Evolutionary conservation across 2,888 invertebrate species (phyloP).

Genomic region (Meghimatium bilineatum): DNA sequence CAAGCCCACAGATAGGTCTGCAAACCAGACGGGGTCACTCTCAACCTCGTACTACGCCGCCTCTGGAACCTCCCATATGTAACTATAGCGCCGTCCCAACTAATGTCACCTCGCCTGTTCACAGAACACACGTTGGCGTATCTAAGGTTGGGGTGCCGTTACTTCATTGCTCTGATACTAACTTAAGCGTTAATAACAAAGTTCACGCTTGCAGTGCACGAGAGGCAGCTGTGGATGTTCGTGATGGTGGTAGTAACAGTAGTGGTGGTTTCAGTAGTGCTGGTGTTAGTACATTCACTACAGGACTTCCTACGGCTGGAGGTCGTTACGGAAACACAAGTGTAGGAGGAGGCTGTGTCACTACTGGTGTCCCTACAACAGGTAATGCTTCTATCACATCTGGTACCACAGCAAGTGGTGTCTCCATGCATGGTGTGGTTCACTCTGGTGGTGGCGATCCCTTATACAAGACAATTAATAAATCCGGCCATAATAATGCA

Average conservation of each 20-base stretch:
- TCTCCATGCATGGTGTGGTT: neutral
- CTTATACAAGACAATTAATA: constrained; percentile 56
- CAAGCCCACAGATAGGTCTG: constrained; percentile 38
- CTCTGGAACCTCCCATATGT: constrained; percentile 50
- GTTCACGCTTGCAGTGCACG: neutral
- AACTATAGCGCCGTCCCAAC: constrained; percentile 69
- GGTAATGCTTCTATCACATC: constrained; percentile 6
- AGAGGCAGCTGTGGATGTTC: neutral
- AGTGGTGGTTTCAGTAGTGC: neutral
- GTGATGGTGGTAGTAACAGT: neutral
- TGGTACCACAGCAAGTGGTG: neutral
- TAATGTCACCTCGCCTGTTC: constrained; percentile 68
- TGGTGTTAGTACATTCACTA: constrained; percentile 13
- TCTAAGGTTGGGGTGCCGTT: constrained; percentile 29
- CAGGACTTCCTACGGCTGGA: neutral
- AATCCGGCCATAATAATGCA: constrained; percentile 60
- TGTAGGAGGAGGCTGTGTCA: neutral
- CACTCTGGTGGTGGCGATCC: constrained; percentile 46
- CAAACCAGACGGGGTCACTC: constrained; percentile 32
- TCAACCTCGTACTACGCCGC: constrained; percentile 37
- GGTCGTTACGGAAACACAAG: neutral
- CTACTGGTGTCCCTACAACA: neutral
- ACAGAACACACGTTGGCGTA: constrained; percentile 55
- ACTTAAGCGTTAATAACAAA: constrained; percentile 49
- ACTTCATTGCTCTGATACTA: constrained; percentile 45